Evolutionary conservation across 2,888 invertebrate species (phyloP), one percentile per base, ranked within the genome.

Genomic region (Meandrusa payeni): DNA sequence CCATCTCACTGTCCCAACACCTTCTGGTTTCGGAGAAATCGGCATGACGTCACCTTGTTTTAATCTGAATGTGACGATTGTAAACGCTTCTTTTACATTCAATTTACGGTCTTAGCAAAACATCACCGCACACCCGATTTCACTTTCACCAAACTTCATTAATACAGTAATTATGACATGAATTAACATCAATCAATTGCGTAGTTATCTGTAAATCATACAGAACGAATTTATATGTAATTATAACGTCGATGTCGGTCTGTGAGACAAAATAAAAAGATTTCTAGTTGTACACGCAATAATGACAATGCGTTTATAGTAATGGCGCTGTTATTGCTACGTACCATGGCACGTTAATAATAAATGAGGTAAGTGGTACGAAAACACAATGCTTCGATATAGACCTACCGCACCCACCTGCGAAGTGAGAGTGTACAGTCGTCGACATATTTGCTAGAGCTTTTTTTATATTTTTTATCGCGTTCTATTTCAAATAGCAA

Each of bases 241-340:
- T 52, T 54, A 55, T 55, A 50, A 52, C 50, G 54, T 58, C 49
- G 48, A 46, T 50, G 52, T 55, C 48, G 50, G 51, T n/a, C 43
- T 33, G 47, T 47, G 40, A 34, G 31, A 47, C 46, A 49, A 51
- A n/a, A 54, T 53, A 57, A 54, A 59, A 56, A 54, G 44, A 39
- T 27, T 39, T n/a, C n/a, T n/a, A n/a, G n/a, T n/a, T 48, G 42
- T 51, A 29, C 46, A 56, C 50, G 48, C 52, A 52, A 56, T 55
- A 57, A 54, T 55, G 53, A 57, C 59, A 55, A 57, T 52, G 53
- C 53, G 48, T 56, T 57, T 57, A 57, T 48, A 48, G 51, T 52
- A 59, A 55, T 55, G 47, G 52, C 41, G 39, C 47, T 45, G 48
- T 48, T 52, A 52, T 47, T 52, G 38, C 28, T 34, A 27, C 39